Percentiles rank a stretch among this genome's conserved stretches.
These are phyloP conservation scores for Nasonovia ribisnigri DNA, from an alignment of 2,888 invertebrate species.

Conservation along the genomic window DNA sequence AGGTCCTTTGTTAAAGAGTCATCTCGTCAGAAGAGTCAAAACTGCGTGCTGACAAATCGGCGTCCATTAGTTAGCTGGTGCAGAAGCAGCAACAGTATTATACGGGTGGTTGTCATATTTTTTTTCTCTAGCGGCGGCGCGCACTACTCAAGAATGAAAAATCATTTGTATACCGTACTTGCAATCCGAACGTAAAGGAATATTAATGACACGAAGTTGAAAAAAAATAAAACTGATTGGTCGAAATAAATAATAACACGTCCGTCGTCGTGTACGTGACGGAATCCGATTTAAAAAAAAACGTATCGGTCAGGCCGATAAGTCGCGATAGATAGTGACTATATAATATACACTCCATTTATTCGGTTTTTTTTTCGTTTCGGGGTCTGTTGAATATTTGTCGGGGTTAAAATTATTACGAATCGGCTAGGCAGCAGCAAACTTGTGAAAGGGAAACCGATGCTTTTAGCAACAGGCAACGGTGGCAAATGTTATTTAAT, in stretches of 20 bases:
- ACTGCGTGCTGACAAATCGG: constrained; percentile 55
- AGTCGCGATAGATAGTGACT: constrained; percentile 17
- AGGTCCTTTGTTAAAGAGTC: constrained; percentile 61
- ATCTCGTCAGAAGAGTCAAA: constrained; percentile 44
- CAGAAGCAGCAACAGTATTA: constrained; percentile 32
- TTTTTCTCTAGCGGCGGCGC: background rate
- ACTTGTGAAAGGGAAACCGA: background rate
- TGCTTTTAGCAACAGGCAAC: constrained; percentile 43
- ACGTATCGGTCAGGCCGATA: constrained; percentile 23
- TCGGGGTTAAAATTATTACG: background rate
- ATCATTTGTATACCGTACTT: constrained; percentile 44
- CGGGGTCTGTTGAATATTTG: background rate
- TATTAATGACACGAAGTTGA: constrained; percentile 37
- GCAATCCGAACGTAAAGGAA: constrained; percentile 33
- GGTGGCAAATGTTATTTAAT: background rate
- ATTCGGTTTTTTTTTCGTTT: background rate
- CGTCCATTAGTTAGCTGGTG: constrained; percentile 55
- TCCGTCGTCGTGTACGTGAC: constrained; percentile 39
- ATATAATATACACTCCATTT: constrained; percentile 31
- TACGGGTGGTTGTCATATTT: constrained; percentile 54
- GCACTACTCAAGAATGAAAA: constrained; percentile 48
- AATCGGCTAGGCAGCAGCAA: background rate
- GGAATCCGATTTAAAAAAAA: constrained; percentile 54
- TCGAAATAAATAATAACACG: constrained; percentile 50
- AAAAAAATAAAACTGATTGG: constrained; percentile 32